Evolutionary conservation across 2,888 invertebrate genomes (phyloP).

Genomic region (Zele albiditarsus): DNA sequence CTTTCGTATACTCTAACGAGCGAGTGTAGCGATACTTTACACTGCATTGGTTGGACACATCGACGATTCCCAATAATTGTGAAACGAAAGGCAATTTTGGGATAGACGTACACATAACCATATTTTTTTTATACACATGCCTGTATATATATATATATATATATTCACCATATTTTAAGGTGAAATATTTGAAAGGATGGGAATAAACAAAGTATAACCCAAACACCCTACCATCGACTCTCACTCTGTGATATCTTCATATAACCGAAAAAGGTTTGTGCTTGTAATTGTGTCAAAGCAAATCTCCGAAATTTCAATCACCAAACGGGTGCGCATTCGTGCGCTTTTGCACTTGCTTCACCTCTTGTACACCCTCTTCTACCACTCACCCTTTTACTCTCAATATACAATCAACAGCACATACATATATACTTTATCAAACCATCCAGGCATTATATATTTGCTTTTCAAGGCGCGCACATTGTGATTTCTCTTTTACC

Average conservation of each 20-base stretch:
- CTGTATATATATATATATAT: conserved; percentile 33
- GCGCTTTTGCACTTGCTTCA: conserved; percentile 51
- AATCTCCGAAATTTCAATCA: conserved; percentile 72
- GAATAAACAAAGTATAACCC: conserved; percentile 31
- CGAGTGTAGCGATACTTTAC: conserved; percentile 43
- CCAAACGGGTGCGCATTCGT: conserved; percentile 50
- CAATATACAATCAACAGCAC: conserved; percentile 13
- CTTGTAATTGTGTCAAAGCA: conserved; percentile 71
- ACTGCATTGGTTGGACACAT: conserved; percentile 50
- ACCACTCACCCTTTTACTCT: conserved; percentile 45
- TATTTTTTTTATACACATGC: neutral
- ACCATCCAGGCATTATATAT: conserved; percentile 72
- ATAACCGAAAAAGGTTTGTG: conserved; percentile 43
- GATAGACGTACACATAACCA: conserved; percentile 26
- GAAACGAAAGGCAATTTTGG: conserved; percentile 55
- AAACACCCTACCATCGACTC: conserved; percentile 9
- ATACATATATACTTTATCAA: conserved; percentile 51
- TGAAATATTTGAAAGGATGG: conserved; percentile 16
- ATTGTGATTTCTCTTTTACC: conserved; percentile 50
- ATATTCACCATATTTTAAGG: conserved; percentile 43
- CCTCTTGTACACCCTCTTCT: conserved; percentile 42
- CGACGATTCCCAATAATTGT: conserved; percentile 56
- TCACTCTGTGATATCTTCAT: conserved; percentile 32
- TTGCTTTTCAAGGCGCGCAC: conserved; percentile 68
- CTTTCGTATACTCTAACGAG: conserved; percentile 38